Conservation (phyloP, 35 echinoderm and acorn worm genomes). For the Ophiothrix spiculata region DNA sequence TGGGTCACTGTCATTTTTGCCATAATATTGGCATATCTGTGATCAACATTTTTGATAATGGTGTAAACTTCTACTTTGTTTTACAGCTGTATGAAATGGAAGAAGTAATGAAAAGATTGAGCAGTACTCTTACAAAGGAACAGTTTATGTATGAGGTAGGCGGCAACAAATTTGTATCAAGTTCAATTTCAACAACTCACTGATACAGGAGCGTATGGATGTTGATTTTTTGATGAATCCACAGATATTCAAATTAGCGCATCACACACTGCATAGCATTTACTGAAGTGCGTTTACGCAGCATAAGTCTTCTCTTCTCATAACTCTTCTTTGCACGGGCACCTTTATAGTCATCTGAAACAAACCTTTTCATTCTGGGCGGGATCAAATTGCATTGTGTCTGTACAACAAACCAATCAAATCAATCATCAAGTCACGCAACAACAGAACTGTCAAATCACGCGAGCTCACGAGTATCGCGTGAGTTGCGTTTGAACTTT, state of each 20-base stretch:
- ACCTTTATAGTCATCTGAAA: too few species aligned
- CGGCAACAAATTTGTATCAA: neutral
- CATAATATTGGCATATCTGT: neutral
- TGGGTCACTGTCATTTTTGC: neutral
- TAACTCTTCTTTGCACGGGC: neutral
- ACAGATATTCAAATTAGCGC: neutral
- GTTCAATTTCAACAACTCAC: neutral
- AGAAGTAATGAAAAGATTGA: constrained; percentile 20
- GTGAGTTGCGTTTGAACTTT: too few species aligned
- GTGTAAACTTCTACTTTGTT: neutral
- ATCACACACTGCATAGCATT: too few species aligned
- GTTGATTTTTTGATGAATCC: neutral
- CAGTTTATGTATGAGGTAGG: constrained; percentile 76
- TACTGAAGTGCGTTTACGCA: too few species aligned
- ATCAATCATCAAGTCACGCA: too few species aligned
- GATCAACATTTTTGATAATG: neutral
- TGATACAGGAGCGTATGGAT: neutral
- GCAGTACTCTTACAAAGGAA: constrained; percentile 50
- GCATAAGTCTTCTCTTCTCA: neutral
- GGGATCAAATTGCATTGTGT: too few species aligned
- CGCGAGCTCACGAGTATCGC: too few species aligned
- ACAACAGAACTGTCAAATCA: too few species aligned
- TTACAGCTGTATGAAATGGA: constrained; percentile 39
- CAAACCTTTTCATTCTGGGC: too few species aligned
- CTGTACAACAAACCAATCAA: too few species aligned